These are phyloP conservation scores for Chrysotoxum bicinctum DNA, from an alignment of 2,888 invertebrate genomes.

Conservation along the genomic window DNA sequence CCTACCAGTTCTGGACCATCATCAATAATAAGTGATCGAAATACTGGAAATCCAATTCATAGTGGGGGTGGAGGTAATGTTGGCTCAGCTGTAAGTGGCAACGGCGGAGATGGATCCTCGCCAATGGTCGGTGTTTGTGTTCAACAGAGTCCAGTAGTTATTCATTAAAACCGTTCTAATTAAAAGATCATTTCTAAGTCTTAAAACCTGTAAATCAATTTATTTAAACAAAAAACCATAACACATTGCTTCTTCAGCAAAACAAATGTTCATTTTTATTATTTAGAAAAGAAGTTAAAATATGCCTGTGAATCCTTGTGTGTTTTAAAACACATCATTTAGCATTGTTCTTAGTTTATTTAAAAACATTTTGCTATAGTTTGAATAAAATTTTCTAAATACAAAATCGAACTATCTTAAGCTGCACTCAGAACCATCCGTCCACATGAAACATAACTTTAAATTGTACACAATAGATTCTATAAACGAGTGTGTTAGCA, in stretches of 20 bases:
- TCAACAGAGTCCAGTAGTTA: conserved; percentile 96
- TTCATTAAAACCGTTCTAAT: conserved; percentile 83
- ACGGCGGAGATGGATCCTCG: conserved; percentile 84
- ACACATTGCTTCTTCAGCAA: conserved; percentile 40
- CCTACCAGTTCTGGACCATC: conserved; percentile 49
- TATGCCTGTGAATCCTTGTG: conserved; percentile 34
- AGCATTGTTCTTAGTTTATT: conserved; percentile 31
- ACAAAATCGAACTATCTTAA: conserved; percentile 14
- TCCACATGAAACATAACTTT: conserved; percentile 48
- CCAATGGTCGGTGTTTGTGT: conserved; percentile 95
- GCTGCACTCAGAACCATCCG: conserved; percentile 67
- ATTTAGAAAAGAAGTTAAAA: background rate
- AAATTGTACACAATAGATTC: conserved; percentile 19
- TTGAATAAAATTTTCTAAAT: conserved; percentile 26
- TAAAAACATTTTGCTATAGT: conserved; percentile 22
- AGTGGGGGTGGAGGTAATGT: conserved; percentile 60
- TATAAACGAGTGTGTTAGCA: conserved; percentile 15
- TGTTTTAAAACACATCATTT: conserved; percentile 3
- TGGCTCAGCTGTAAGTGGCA: conserved; percentile 68
- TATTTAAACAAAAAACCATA: conserved; percentile 24
- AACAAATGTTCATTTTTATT: conserved; percentile 19
- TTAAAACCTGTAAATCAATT: conserved; percentile 43
- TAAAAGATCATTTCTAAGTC: conserved; percentile 21
- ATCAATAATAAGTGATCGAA: conserved; percentile 54
- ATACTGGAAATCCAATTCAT: conserved; percentile 53